Percentiles rank a stretch among this genome's conserved stretches.
phyloP scores from a whole-genome alignment of 2,888 invertebrate species.

The Leptinotarsa haldemani region DNA sequence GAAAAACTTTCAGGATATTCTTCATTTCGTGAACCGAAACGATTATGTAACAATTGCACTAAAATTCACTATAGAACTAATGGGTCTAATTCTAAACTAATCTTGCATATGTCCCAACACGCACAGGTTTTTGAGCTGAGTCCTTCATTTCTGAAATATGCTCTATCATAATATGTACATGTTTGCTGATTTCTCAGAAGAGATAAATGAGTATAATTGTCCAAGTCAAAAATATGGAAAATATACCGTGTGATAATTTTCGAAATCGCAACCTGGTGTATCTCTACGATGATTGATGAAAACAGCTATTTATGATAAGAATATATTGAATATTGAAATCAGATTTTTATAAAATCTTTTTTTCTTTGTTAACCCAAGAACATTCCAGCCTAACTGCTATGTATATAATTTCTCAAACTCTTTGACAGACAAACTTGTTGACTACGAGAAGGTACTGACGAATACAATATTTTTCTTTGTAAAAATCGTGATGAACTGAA shows the following conservation, averaged over 20 bases:
- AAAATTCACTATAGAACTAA: conserved; percentile 3
- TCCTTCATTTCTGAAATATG: not conserved
- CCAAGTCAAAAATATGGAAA: not conserved
- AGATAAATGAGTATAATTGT: not conserved
- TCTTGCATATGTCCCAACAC: conserved; percentile 1
- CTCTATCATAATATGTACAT: not conserved
- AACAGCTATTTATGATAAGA: too few relatives aligned
- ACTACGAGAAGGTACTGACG: too few relatives aligned
- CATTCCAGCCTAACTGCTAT: too few relatives aligned
- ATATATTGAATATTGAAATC: too few relatives aligned
- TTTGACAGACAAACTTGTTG: too few relatives aligned
- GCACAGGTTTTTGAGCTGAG: not conserved
- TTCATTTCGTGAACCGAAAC: not conserved
- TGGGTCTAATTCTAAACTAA: not conserved
- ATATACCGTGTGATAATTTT: not conserved
- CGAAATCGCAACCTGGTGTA: not conserved
- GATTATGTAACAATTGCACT: not conserved
- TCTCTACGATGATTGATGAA: too few relatives aligned
- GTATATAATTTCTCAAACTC: too few relatives aligned
- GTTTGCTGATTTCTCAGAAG: not conserved
- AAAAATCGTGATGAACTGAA: too few relatives aligned
- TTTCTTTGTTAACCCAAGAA: too few relatives aligned
- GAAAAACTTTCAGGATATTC: too few relatives aligned
- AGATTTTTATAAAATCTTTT: too few relatives aligned
- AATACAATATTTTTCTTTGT: too few relatives aligned